phyloP scores from a whole-genome alignment of 2,113 vertebrate genomes.

The Ophthalmolycus amberensis region DNA sequence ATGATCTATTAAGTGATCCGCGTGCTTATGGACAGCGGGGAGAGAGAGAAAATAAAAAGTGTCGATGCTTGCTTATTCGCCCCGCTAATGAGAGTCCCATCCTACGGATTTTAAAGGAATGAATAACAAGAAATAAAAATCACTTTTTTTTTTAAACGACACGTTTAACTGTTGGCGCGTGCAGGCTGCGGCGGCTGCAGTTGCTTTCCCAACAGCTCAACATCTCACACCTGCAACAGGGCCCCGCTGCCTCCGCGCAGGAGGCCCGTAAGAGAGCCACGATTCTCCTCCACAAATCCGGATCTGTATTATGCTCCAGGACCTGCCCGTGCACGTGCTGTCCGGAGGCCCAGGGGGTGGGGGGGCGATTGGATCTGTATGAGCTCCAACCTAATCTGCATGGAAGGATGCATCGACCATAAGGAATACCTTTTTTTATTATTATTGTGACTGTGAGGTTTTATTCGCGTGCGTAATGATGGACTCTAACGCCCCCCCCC shows the following conservation, averaged over 20 bases:
- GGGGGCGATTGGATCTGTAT: too few species aligned
- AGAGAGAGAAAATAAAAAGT: slow-evolving; percentile 82
- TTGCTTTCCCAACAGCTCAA: slow-evolving; percentile 63
- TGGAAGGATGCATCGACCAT: not conserved
- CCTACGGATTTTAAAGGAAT: slow-evolving; percentile 89
- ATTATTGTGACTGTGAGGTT: not conserved
- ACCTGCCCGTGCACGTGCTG: slow-evolving; percentile 38
- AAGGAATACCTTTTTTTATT: not conserved
- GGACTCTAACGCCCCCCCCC: too few species aligned
- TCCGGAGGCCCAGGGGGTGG: slow-evolving; percentile 27
- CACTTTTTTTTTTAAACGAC: slow-evolving; percentile 78
- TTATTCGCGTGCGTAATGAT: not conserved
- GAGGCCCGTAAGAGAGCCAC: slow-evolving; percentile 60
- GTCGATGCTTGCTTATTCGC: slow-evolving; percentile 88
- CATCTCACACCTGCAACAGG: slow-evolving; percentile 69
- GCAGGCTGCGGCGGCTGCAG: slow-evolving; percentile 71
- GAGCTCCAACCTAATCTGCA: too few species aligned
- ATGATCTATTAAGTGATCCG: slow-evolving; percentile 90
- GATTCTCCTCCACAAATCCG: slow-evolving; percentile 42
- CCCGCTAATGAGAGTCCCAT: slow-evolving; percentile 87
- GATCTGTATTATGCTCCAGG: slow-evolving; percentile 60
- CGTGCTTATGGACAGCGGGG: slow-evolving; percentile 86
- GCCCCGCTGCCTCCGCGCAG: slow-evolving; percentile 54
- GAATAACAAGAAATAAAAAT: slow-evolving; percentile 87
- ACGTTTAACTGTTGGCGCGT: slow-evolving; percentile 79